Conservation (phyloP, 2,113 vertebrate species). For the Mungos mungo region DNA sequence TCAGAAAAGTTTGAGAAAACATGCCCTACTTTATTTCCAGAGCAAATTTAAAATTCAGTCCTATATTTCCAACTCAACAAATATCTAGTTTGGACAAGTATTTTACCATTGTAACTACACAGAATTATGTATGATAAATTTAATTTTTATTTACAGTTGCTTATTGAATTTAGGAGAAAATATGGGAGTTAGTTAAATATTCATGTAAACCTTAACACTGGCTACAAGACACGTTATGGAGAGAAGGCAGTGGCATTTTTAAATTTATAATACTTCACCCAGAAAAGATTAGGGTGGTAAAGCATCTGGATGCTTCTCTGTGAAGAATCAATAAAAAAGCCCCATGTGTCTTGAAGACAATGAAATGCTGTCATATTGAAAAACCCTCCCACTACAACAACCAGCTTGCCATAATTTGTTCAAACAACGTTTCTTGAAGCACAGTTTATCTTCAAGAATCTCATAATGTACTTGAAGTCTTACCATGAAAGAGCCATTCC, state of each 20-base stretch:
- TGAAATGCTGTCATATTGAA: background rate
- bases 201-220: background rate
- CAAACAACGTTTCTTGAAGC: background rate
- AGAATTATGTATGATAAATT: background rate
- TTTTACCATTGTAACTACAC: background rate
- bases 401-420: background rate
- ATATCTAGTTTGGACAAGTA: background rate
- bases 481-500: background rate
- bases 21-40: background rate
- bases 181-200: background rate
- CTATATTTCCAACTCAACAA: background rate
- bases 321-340: background rate
- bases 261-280: background rate
- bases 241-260: background rate
- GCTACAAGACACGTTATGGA: background rate
- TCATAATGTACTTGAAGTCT: background rate
- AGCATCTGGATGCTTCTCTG: background rate
- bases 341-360: background rate
- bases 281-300: too few relatives aligned
- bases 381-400: background rate
- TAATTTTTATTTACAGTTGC: background rate
- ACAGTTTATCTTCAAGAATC: background rate
- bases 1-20: background rate
- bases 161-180: background rate
- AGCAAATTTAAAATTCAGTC: background rate